These are phyloP conservation scores for Cavia porcellus DNA, from an alignment of 2,113 vertebrate species.

Conservation along the genomic window DNA sequence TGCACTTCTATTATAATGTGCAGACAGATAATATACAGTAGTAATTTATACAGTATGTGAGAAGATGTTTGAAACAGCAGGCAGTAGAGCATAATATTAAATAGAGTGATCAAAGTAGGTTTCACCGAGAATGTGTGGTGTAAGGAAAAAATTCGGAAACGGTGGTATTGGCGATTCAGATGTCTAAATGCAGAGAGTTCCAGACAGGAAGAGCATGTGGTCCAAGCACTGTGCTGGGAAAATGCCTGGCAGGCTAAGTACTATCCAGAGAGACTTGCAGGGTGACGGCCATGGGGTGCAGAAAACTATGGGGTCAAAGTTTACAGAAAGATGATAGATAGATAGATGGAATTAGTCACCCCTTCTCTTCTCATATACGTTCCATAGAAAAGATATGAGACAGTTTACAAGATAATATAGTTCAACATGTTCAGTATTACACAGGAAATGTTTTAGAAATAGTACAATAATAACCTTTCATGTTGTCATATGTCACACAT, in stretches of 20 bases:
- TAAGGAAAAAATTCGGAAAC: background rate
- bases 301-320: background rate
- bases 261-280: background rate
- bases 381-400: background rate
- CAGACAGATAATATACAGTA: background rate
- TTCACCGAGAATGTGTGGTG: background rate
- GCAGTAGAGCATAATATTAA: background rate
- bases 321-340: background rate
- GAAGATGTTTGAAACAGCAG: background rate
- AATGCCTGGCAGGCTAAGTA: background rate
- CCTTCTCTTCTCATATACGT: background rate
- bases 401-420: background rate
- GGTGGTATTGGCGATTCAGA: background rate
- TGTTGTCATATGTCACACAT: background rate
- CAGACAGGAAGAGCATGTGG: background rate
- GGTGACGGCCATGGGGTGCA: background rate
- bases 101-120: background rate
- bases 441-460: background rate
- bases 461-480: background rate
- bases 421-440: background rate
- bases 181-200: background rate
- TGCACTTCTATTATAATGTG: background rate
- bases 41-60: background rate
- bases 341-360: background rate
- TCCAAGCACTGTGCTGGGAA: background rate